Conservation (phyloP, 2,797 vertebrate species). For the Chaetodon trifasciatus region DNA sequence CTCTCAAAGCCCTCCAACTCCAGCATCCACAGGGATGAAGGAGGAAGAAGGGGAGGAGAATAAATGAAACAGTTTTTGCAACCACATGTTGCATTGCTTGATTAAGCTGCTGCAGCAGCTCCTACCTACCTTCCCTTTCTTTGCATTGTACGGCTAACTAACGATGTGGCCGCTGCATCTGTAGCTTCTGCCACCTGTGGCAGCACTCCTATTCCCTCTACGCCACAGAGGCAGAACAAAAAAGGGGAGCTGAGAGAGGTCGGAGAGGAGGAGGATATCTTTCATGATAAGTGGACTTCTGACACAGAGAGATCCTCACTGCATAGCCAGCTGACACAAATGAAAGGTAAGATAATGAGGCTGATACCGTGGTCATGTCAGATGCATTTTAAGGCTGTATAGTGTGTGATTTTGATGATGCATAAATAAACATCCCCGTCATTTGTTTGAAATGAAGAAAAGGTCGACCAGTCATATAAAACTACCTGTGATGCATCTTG, state of each 20-base stretch:
- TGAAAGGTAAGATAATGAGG: slow-evolving; percentile 86
- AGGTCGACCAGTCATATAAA: slow-evolving; percentile 49
- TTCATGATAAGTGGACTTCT: slow-evolving; percentile 78
- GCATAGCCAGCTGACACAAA: slow-evolving; percentile 74
- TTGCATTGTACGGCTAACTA: slow-evolving; percentile 62
- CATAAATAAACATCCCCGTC: slow-evolving; percentile 34
- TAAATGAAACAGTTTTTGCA: slow-evolving; percentile 76
- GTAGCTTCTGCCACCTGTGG: slow-evolving; percentile 84
- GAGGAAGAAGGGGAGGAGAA: slow-evolving; percentile 45
- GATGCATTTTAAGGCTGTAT: slow-evolving; percentile 43
- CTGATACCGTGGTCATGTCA: slow-evolving; percentile 36
- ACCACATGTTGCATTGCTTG: slow-evolving; percentile 86
- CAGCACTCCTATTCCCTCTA: slow-evolving; percentile 76
- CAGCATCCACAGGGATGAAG: slow-evolving; percentile 65
- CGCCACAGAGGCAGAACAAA: slow-evolving; percentile 65
- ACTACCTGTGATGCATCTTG: slow-evolving; percentile 22
- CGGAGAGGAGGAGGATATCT: slow-evolving; percentile 67
- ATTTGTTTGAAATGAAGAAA: slow-evolving; percentile 37
- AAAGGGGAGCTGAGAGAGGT: slow-evolving; percentile 50
- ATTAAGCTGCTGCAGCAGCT: slow-evolving; percentile 69
- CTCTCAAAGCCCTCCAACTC: slow-evolving; percentile 69
- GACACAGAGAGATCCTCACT: slow-evolving; percentile 66
- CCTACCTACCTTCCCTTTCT: slow-evolving; percentile 54
- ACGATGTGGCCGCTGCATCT: slow-evolving; percentile 63
- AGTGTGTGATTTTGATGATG: slow-evolving; percentile 28